Percentiles rank a stretch among this genome's conserved stretches.
Evolutionary conservation across 2,797 vertebrate genomes (phyloP).

Genomic region (Amniataba percoides): DNA sequence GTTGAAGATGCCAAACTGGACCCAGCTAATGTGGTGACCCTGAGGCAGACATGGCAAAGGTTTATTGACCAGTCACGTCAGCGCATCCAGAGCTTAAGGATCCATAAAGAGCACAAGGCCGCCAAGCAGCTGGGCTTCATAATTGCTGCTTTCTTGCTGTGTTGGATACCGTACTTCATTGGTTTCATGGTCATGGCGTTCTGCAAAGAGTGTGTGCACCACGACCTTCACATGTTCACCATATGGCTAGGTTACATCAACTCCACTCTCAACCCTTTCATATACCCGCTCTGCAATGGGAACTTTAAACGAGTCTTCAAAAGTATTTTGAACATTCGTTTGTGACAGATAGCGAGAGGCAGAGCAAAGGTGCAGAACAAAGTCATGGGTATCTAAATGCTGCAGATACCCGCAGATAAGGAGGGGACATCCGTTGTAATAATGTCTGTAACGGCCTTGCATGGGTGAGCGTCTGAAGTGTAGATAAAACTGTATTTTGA

Average conservation of each 20-base stretch:
- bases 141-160: conserved; percentile 93
- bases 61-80: conserved; percentile 87
- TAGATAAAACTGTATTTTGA: conserved; percentile 22
- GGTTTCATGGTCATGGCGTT: conserved; percentile 93
- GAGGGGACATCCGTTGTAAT: neutral
- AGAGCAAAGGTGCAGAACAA: conserved; percentile 9
- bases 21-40: conserved; percentile 74
- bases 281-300: conserved; percentile 96
- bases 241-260: conserved; percentile 98
- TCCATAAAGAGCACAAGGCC: conserved; percentile 92
- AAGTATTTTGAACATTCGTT: conserved; percentile 86
- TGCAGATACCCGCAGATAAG: conserved; percentile 20
- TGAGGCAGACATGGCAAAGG: conserved; percentile 90
- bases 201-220: conserved; percentile 85
- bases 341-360: conserved; percentile 37
- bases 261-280: conserved; percentile 96
- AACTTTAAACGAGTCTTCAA: conserved; percentile 97
- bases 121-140: conserved; percentile 95
- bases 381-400: conserved; percentile 1
- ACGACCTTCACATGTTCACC: conserved; percentile 92
- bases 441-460: neutral
- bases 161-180: conserved; percentile 98
- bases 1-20: conserved; percentile 67
- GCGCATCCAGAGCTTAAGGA: conserved; percentile 84
- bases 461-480: conserved; percentile 4